Percentiles rank a stretch among this genome's conserved stretches.
Conservation (phyloP, 2,888 invertebrate species). For the Prosapia bicincta region DNA sequence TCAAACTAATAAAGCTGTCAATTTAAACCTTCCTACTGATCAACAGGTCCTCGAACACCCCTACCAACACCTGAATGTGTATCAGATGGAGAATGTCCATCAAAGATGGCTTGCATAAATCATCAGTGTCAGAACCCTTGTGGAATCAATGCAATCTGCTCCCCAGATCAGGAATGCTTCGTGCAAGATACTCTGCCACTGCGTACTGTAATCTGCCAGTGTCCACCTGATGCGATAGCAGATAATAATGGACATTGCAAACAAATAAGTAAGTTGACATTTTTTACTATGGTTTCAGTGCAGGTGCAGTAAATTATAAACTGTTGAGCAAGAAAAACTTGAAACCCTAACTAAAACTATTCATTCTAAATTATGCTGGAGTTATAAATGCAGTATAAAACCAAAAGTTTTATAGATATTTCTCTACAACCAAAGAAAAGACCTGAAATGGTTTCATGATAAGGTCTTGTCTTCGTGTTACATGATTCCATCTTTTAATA, state of each 20-base stretch:
- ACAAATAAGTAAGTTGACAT: constrained; percentile 48
- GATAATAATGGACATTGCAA: constrained; percentile 71
- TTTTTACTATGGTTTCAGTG: not conserved
- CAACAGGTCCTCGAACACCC: constrained; percentile 39
- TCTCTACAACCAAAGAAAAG: too few species aligned
- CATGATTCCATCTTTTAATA: too few species aligned
- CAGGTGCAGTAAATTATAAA: not conserved
- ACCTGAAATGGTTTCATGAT: too few species aligned
- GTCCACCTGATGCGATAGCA: constrained; percentile 75
- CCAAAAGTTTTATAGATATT: too few species aligned
- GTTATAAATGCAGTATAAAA: too few species aligned
- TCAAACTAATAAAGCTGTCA: too few species aligned
- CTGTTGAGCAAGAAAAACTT: not conserved
- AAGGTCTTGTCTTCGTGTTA: too few species aligned
- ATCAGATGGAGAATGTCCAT: constrained; percentile 71
- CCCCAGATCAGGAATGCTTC: constrained; percentile 71
- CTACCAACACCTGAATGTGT: constrained; percentile 59
- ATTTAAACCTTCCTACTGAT: too few species aligned
- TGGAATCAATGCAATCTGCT: constrained; percentile 65
- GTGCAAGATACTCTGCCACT: constrained; percentile 75
- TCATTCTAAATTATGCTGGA: too few species aligned
- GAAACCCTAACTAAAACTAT: too few species aligned
- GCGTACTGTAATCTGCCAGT: constrained; percentile 81
- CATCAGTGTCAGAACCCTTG: constrained; percentile 76
- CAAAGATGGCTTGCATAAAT: constrained; percentile 73